Base-by-base conservation (phyloP, 2,113 vertebrate genomes). In the Mus spicilegus region DNA sequence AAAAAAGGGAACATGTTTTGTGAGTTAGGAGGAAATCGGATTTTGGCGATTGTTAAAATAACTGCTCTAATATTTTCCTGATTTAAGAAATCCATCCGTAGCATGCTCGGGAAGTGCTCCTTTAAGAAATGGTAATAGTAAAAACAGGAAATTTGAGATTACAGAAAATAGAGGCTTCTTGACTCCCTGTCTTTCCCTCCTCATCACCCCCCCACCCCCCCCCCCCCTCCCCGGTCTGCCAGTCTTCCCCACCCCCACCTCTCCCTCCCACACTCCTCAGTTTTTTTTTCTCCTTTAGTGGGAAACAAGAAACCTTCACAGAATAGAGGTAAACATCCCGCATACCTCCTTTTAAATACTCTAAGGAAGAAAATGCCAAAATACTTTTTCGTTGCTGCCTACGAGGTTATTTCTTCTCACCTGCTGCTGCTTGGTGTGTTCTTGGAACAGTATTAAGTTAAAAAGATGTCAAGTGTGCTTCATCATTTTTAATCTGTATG, bases 41-140 rank as follows among this genome's bases (percentile, higher is more conserved):
- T 86, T 96, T 96, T n/a, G 16, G 67, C 22, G 81, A 92, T 94
- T 86, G 76, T 97, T 97, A 91, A 93, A 97, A 94, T 96, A 97
- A 36, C 73, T 95, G 28, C 46, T 95, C 81, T 89, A 97, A 80
- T 96, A 61, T 86, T 95, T 95, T 91, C 63, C 72, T 12, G 72
- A 1, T 92, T 78, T 77, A 73, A 92, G 94, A 90, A 95, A 89
- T 88, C 65, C 17, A 72, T 72, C 58, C 96, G 12, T 95, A 91
- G 77, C 87, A 13, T 51, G 75, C 87, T 70, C 14, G 36, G 76
- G 86, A 93, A 96, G 97, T 93, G 93, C 85, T 51, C 19, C 51
- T 95, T 95, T 80, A 95, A 80, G 77, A 96, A 89, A 58, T 58
- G 36, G 70, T 54, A 72, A 16, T 69, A 54, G 69, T 84, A 33